phyloP scores from a whole-genome alignment of 1,140 invertebrate genomes.

The Aphelenchoides besseyi region DNA sequence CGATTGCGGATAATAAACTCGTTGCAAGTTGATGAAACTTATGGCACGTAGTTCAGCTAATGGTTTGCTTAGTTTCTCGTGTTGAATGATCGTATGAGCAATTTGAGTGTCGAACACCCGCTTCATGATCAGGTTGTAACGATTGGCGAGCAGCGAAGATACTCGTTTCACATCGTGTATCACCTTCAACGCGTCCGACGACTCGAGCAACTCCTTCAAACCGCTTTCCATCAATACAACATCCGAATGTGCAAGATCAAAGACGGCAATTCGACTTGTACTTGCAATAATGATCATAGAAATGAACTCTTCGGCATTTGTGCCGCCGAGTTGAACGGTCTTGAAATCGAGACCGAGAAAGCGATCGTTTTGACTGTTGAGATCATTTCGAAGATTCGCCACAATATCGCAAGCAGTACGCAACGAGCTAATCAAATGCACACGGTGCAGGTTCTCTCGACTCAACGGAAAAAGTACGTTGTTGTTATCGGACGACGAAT shows the following conservation, averaged over 20 bases:
- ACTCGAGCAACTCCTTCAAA: slow-evolving; percentile 77
- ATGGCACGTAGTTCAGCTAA: slow-evolving; percentile 66
- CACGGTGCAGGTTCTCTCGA: slow-evolving; percentile 52
- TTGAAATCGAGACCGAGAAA: slow-evolving; percentile 59
- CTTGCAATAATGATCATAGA: slow-evolving; percentile 58
- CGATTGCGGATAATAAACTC: slow-evolving; percentile 62
- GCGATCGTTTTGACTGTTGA: slow-evolving; percentile 9
- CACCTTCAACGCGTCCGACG: slow-evolving; percentile 79
- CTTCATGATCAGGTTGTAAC: slow-evolving; percentile 79
- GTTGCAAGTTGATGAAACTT: slow-evolving; percentile 58
- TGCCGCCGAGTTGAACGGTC: slow-evolving; percentile 12
- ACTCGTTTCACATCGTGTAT: slow-evolving; percentile 90
- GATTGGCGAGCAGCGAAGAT: slow-evolving; percentile 80
- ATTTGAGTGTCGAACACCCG: slow-evolving; percentile 94
- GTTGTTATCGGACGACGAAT: slow-evolving; percentile 47
- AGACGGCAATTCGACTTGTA: slow-evolving; percentile 68
- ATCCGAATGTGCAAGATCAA: slow-evolving; percentile 82
- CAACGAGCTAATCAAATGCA: slow-evolving; percentile 56
- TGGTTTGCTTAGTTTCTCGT: slow-evolving; percentile 82
- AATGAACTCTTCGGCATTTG: slow-evolving; percentile 45
- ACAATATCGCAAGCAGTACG: slow-evolving; percentile 47
- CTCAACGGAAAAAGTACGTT: slow-evolving; percentile 59
- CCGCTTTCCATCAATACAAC: slow-evolving; percentile 75
- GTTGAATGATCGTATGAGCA: slow-evolving; percentile 83
- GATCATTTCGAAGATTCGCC: slow-evolving; percentile 21